Evolutionary conservation across 2,888 invertebrate genomes (phyloP).

Genomic region (Plemyria rubiginata): DNA sequence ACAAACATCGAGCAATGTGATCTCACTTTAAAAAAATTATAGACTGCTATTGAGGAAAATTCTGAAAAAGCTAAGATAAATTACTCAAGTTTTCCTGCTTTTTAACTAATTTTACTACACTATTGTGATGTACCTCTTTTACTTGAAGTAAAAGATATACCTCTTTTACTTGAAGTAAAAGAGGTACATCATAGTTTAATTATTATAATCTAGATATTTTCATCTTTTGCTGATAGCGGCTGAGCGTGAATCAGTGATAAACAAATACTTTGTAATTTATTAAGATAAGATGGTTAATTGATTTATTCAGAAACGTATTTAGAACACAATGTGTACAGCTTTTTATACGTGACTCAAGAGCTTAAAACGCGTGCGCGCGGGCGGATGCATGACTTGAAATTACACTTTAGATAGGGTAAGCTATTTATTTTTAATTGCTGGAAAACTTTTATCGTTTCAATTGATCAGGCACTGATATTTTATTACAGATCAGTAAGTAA

Average conservation of each 20-base stretch:
- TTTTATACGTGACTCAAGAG: not conserved
- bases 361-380: not conserved
- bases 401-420: not conserved
- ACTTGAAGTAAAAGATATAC: no score
- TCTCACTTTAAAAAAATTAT: slow-evolving; percentile 73
- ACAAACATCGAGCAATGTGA: slow-evolving; percentile 73
- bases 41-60: slow-evolving; percentile 65
- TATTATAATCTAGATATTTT: not conserved
- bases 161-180: no score
- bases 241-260: not conserved
- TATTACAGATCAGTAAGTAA: slow-evolving; percentile 39
- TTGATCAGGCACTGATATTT: slow-evolving; percentile 51
- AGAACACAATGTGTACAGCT: not conserved
- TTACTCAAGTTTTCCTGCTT: slow-evolving; percentile 23
- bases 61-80: slow-evolving; percentile 38
- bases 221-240: not conserved
- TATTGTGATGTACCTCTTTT: no score
- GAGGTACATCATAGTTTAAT: not conserved
- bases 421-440: slow-evolving; percentile 6
- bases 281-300: no score
- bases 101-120: not conserved
- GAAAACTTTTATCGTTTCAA: not conserved
- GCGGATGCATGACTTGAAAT: slow-evolving; percentile 5
- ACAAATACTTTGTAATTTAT: no score
- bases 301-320: no score